A percentile compares a stretch with the other conserved stretches of the same genome.
Conservation (phyloP, 1,140 invertebrate species). For the Sweltsa coloradensis region DNA sequence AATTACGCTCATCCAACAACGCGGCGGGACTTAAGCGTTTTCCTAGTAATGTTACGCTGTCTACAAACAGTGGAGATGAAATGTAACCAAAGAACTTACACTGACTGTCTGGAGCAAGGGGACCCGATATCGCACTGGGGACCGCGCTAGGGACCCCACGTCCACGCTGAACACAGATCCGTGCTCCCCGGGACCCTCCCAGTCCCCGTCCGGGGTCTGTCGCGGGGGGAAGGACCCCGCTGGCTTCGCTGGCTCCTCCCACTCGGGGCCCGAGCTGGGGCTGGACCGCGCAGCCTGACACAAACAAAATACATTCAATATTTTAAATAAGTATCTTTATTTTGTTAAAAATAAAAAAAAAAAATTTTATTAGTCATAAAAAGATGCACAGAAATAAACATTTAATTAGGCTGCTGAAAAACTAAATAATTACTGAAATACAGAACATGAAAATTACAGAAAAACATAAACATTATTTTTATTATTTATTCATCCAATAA, state of each 20-base stretch:
- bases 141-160: background rate
- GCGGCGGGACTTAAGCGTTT: too few species aligned
- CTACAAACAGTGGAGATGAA: too few species aligned
- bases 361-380: background rate
- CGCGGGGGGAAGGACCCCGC: background rate
- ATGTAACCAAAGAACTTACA: slow-evolving; percentile 7
- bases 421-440: background rate
- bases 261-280: background rate
- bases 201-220: background rate
- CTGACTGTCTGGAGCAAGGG: background rate
- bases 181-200: background rate
- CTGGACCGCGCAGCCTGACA: background rate
- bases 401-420: background rate
- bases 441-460: background rate
- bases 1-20: too few species aligned
- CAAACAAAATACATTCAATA: background rate
- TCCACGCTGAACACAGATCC: background rate
- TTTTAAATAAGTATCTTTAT: background rate
- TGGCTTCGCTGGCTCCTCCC: background rate
- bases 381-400: background rate
- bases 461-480: background rate
- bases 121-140: slow-evolving; percentile 1
- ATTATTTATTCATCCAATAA: background rate
- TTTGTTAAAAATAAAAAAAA: background rate
- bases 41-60: too few species aligned